These are phyloP conservation scores for Metaphire vulgaris DNA, from an alignment of 1,140 invertebrate species.

Conservation along the genomic window DNA sequence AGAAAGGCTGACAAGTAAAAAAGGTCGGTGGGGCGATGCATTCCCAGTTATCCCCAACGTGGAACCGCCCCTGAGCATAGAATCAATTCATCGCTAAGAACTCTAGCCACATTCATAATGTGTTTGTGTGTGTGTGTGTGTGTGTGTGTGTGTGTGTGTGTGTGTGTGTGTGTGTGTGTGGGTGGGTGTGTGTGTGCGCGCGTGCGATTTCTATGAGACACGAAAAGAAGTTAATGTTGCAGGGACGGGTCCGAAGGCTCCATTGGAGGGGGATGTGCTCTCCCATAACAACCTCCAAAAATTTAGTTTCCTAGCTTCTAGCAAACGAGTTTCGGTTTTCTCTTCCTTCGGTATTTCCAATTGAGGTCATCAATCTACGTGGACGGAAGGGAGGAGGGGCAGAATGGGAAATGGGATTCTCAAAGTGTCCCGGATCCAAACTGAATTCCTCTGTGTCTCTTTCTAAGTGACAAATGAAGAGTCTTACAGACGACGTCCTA, in stretches of 20 bases:
- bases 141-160: slow-evolving; percentile 13
- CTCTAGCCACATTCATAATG: neutral
- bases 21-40: too few relatives aligned
- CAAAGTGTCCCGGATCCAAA: too few relatives aligned
- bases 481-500: too few relatives aligned
- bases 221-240: neutral
- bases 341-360: neutral
- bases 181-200: neutral
- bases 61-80: neutral
- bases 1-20: too few relatives aligned
- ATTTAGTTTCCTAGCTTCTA: neutral
- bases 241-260: too few relatives aligned
- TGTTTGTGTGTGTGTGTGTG: neutral
- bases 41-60: neutral
- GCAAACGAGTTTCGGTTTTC: neutral
- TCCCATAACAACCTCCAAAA: neutral
- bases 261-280: too few relatives aligned
- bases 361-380: neutral
- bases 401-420: too few relatives aligned
- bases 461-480: too few relatives aligned
- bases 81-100: neutral
- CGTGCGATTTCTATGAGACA: neutral
- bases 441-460: too few relatives aligned
- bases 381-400: neutral
- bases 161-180: slow-evolving; percentile 13